A percentile compares a stretch with the other conserved stretches of the same genome.
Conservation (phyloP, 2,113 vertebrate genomes). For the Hemibagrus wyckioides region DNA sequence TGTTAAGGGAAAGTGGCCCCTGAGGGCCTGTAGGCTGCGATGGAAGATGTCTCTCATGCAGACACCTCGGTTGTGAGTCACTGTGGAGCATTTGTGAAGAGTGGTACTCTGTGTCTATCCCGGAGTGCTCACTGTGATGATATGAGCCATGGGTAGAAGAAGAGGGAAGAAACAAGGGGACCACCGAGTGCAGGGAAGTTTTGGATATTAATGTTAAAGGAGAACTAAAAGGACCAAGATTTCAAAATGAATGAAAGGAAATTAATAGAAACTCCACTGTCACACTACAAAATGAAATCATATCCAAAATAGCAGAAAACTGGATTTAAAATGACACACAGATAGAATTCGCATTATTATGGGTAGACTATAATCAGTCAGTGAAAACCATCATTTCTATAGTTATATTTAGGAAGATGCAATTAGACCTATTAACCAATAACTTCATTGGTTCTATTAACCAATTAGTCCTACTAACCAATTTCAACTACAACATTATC, state of each 20-base stretch:
- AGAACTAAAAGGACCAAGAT: neutral
- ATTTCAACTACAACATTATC: too few species aligned
- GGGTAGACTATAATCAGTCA: neutral
- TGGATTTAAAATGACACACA: neutral
- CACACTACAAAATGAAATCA: neutral
- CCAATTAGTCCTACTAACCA: too few species aligned
- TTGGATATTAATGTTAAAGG: neutral
- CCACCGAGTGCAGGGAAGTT: neutral
- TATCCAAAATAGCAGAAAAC: neutral
- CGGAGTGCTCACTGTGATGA: constrained; percentile 29
- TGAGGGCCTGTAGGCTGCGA: constrained; percentile 21
- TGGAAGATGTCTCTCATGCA: constrained; percentile 33
- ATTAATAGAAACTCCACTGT: neutral
- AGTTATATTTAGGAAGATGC: neutral
- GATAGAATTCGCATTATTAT: neutral
- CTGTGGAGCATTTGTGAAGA: constrained; percentile 30
- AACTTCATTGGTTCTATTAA: too few species aligned
- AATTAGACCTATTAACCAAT: neutral
- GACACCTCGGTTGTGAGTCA: constrained; percentile 39
- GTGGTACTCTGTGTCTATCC: neutral
- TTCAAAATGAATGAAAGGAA: neutral
- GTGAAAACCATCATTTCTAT: neutral
- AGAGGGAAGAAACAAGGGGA: neutral
- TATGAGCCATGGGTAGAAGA: neutral
- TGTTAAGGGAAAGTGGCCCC: constrained; percentile 44